A percentile compares a stretch with the other conserved stretches of the same genome.
These are phyloP conservation scores for Cephalopterus ornatus DNA, from an alignment of 2,113 vertebrate genomes.

Conservation along the genomic window DNA sequence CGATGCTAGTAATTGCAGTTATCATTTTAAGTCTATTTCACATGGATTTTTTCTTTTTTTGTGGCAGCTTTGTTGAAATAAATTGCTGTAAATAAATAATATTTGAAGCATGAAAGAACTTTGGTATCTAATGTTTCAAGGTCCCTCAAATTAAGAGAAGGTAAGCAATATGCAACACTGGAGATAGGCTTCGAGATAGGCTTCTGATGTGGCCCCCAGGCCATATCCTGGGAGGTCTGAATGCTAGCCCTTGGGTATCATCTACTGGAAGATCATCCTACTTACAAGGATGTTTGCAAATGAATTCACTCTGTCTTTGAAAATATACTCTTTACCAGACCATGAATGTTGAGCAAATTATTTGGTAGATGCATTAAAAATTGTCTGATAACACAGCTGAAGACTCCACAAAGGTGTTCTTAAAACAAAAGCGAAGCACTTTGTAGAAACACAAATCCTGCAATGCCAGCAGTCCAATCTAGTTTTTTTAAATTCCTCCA, in stretches of 20 bases:
- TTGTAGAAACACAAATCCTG: background rate
- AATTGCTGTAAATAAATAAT: slow-evolving; percentile 19
- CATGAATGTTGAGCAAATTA: background rate
- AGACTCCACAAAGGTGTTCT: background rate
- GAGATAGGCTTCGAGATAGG: background rate
- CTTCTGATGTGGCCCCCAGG: background rate
- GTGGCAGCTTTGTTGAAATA: background rate
- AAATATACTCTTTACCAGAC: background rate
- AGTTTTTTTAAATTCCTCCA: background rate
- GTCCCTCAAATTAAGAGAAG: background rate
- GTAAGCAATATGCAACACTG: background rate
- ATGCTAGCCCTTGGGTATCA: background rate
- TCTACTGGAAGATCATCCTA: background rate
- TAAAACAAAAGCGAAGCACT: background rate
- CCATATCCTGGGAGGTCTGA: background rate
- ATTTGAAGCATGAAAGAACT: slow-evolving; percentile 4
- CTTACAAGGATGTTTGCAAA: background rate
- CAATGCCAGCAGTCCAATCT: background rate
- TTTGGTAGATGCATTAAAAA: background rate
- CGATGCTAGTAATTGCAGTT: background rate
- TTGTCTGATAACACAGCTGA: background rate
- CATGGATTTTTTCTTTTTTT: background rate
- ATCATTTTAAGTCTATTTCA: slow-evolving; percentile 9
- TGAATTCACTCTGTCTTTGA: background rate
- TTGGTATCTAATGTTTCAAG: background rate